Base-by-base conservation (phyloP, 2,888 invertebrate species). In the Nomada ruficornis region DNA sequence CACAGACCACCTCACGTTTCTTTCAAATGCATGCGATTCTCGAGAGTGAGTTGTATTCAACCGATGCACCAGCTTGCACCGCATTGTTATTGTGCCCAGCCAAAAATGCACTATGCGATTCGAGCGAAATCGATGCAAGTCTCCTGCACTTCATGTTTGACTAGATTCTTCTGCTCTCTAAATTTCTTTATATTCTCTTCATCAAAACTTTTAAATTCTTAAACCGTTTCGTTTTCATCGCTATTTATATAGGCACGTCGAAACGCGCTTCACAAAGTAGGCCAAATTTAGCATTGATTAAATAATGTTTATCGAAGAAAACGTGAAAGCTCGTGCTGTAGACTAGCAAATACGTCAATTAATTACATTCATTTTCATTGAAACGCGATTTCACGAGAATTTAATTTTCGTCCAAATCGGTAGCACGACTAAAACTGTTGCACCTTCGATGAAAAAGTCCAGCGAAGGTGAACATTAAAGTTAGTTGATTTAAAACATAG, bases 51-150 rank as follows among this genome's bases (percentile, higher is more conserved):
- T 63, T 68, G 69, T 71, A 73, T 71, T 23, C 57, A 63, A 78
- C 57, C 74, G 77, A 83, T 73, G 86, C 88, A 85, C 75, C 78
- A 74, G 83, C 86, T 87, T 85, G 77, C 57, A 71, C 78, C 74
- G 74, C 64, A 54, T 70, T 60, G 20, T 57, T 70, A 72, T 73
- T 73, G 20, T 65, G 74, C 54, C 62, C 71, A 36, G 36, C 36
- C 36, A 36, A 36, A 36, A 18, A 18, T 63, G 23, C 71, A 44
- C 23, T 36, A 15, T 29, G 64, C 59, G 71, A 84, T 60, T 83
- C 78, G 70, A 44, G 68, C 23, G 52, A 67, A 64, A 75, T 68
- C 72, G 3, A 47, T 47, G 47, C 47, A 47, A 47, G 13, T 13
- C 13, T 47, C 47, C 11, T 47, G 47, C 47, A 47, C 47, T 20